Base-by-base conservation (phyloP, 1,140 invertebrate genomes). In the Papilio machaon region DNA sequence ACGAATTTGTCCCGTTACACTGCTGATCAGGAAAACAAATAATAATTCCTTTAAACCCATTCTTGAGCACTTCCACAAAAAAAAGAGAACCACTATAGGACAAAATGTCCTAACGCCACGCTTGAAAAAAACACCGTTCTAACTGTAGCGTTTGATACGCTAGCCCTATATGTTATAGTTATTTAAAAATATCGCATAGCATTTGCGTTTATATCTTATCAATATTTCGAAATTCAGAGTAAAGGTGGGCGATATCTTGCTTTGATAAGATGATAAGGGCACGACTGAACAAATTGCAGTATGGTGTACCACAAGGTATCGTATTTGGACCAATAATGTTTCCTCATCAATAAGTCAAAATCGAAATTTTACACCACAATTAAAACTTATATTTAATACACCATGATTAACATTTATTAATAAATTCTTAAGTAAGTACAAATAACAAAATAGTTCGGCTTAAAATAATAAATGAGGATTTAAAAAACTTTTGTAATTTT, bases 161-260 rank as follows among this genome's bases (percentile, higher is more conserved):
- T 81, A 79, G 4, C 47, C 76, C 80, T 81, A 77, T 84, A 82
- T 85, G 82, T 73, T 82, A 78, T 84, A 73, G 80, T 83, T 86
- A 87, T 90, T 90, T 87, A 85, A 89, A 89, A 87, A 49, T 46
- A 73, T 74, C 23, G 30, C 43, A 82, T 77, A 79, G 70, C 80
- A 79, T 78, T 80, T 70, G 77, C 74, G 70, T 78, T 81, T 58
- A 73, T 89, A 88, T 89, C 87, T 91, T 92, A 92, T 92, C 91
- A 82, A 78, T 73, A 74, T 92, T 92, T 91, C 89, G 88, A 92
- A 92, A 92, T 92, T 90, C 90, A 91, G 81, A 80, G 88, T 90
- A 92, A 90, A 91, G 86, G 85, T 90, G 82, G 82, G 85, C 86
- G 89, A 90, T 90, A 91, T 86, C 82, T 80, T 85, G 82, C 23